phyloP scores from a whole-genome alignment of 2,888 invertebrate species.

The Drosophila incognita region DNA sequence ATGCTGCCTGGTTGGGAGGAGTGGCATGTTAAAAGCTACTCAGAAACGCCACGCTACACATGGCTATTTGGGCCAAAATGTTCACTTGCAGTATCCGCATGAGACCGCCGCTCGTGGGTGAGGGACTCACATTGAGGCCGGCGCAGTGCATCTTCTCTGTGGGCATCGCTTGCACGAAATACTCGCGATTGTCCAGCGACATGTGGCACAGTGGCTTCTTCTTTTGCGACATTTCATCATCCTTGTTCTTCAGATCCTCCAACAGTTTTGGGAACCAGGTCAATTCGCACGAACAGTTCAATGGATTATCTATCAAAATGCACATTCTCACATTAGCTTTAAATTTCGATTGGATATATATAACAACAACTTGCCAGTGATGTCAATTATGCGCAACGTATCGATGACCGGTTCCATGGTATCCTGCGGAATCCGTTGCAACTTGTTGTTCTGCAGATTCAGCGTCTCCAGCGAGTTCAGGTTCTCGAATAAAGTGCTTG shows the following conservation, averaged over 20 bases:
- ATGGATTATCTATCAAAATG: slow-evolving; percentile 91
- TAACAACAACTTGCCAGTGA: slow-evolving; percentile 89
- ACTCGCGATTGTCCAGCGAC: slow-evolving; percentile 92
- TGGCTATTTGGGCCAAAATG: slow-evolving; percentile 76
- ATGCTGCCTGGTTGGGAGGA: slow-evolving; percentile 35
- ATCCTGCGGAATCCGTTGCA: slow-evolving; percentile 93
- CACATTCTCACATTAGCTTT: neutral
- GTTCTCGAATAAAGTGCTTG: slow-evolving; percentile 94
- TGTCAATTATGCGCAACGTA: slow-evolving; percentile 93
- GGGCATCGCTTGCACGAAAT: slow-evolving; percentile 92
- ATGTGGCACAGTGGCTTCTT: slow-evolving; percentile 93
- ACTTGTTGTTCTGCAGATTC: slow-evolving; percentile 94
- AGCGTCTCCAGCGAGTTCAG: slow-evolving; percentile 95
- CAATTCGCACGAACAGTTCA: slow-evolving; percentile 94
- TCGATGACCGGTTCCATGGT: slow-evolving; percentile 95
- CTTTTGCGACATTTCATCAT: slow-evolving; percentile 95
- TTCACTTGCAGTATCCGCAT: slow-evolving; percentile 82
- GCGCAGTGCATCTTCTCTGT: slow-evolving; percentile 93
- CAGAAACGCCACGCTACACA: slow-evolving; percentile 76
- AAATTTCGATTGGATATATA: neutral
- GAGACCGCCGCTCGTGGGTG: slow-evolving; percentile 81
- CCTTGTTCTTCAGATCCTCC: slow-evolving; percentile 90
- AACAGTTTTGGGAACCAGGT: slow-evolving; percentile 95
- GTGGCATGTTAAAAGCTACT: slow-evolving; percentile 65
- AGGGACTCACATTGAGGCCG: slow-evolving; percentile 86